A percentile compares a stretch with the other conserved stretches of the same genome.
These are phyloP conservation scores for Myotis daubentonii DNA, from an alignment of 2,797 vertebrate species.

Conservation along the genomic window DNA sequence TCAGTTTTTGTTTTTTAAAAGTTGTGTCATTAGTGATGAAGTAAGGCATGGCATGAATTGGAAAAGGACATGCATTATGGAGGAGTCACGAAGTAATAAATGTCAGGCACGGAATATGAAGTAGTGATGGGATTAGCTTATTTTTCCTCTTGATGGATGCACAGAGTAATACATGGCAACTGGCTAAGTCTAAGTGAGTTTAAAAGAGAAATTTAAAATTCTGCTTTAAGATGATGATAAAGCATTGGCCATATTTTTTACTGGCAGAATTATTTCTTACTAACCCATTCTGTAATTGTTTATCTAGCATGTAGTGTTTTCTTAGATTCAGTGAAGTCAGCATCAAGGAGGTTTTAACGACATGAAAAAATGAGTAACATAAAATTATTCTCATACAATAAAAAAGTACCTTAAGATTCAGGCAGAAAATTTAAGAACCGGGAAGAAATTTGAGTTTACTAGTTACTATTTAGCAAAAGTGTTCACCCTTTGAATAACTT, in stretches of 20 bases:
- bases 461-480: background rate
- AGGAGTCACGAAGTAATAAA: background rate
- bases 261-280: constrained; percentile 45
- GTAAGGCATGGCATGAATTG: background rate
- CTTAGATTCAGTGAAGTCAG: constrained; percentile 25
- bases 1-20: background rate
- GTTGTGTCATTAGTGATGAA: background rate
- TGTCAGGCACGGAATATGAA: background rate
- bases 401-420: background rate
- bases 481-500: background rate
- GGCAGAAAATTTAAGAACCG: background rate
- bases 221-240: background rate
- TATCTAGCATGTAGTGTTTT: background rate
- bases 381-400: background rate
- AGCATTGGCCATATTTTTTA: background rate
- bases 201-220: constrained; percentile 46
- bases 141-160: constrained; percentile 4
- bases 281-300: background rate
- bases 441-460: background rate
- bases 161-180: background rate
- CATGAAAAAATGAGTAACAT: constrained; percentile 31
- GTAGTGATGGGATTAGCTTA: background rate
- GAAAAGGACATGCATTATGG: background rate
- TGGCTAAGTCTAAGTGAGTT: background rate
- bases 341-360: background rate